A percentile compares a stretch with the other conserved stretches of the same genome.
Conservation (phyloP, 1,140 invertebrate genomes). For the Spodoptera frugiperda region DNA sequence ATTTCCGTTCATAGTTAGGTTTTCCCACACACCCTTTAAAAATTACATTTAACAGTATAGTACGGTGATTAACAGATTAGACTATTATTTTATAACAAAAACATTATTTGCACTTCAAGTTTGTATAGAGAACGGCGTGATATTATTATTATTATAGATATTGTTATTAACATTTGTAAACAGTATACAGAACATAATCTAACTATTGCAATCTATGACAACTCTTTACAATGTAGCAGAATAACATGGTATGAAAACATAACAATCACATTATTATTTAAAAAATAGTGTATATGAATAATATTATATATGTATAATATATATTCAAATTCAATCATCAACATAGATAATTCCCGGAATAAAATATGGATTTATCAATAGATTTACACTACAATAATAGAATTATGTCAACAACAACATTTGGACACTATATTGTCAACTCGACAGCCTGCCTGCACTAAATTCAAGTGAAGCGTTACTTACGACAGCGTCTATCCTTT, state of each 20-base stretch:
- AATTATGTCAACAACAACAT: conserved; percentile 80
- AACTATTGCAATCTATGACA: conserved; percentile 74
- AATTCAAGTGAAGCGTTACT: conserved; percentile 23
- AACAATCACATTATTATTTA: conserved; percentile 76
- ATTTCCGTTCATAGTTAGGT: conserved; percentile 64
- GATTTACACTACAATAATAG: conserved; percentile 78
- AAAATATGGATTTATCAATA: conserved; percentile 77
- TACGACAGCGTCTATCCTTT: conserved; percentile 1
- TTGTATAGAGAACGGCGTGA: conserved; percentile 72
- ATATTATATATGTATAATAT: conserved; percentile 72
- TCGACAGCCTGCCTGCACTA: conserved; percentile 55
- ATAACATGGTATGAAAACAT: conserved; percentile 81
- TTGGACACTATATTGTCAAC: conserved; percentile 65
- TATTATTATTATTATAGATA: conserved; percentile 73
- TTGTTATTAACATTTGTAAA: conserved; percentile 80
- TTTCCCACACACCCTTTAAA: conserved; percentile 76
- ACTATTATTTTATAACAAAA: conserved; percentile 81
- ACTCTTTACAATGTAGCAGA: conserved; percentile 67
- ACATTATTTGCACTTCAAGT: conserved; percentile 79
- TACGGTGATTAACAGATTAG: conserved; percentile 79
- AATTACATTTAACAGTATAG: conserved; percentile 69
- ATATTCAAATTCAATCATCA: conserved; percentile 72
- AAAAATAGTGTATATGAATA: conserved; percentile 84
- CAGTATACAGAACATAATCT: conserved; percentile 74
- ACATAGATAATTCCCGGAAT: conserved; percentile 72